These are phyloP conservation scores for Sceloporus undulatus DNA, from an alignment of 2,113 vertebrate genomes.

Conservation along the genomic window DNA sequence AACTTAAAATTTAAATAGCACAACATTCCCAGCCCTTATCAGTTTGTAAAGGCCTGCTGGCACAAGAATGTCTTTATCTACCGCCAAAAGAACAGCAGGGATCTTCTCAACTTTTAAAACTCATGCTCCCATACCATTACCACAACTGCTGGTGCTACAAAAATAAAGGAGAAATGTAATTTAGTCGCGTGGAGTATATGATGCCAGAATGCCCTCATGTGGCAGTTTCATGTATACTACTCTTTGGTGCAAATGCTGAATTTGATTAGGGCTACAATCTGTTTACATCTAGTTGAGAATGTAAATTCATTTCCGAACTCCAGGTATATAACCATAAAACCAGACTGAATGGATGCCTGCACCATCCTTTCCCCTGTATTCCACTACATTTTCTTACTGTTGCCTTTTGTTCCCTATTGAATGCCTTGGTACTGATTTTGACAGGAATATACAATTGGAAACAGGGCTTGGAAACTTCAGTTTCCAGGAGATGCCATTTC, in stretches of 20 bases:
- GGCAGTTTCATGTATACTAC: conserved; percentile 28
- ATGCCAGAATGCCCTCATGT: conserved; percentile 67
- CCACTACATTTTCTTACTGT: background rate
- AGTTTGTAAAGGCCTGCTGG: too few species aligned
- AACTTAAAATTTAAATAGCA: too few species aligned
- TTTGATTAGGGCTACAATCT: too few species aligned
- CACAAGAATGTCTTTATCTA: too few species aligned
- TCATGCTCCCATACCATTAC: background rate
- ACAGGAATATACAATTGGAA: too few species aligned
- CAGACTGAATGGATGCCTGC: background rate
- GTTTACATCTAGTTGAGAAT: too few species aligned
- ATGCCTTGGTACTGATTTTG: too few species aligned
- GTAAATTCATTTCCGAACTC: background rate
- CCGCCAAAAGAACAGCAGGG: too few species aligned
- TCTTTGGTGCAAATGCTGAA: background rate
- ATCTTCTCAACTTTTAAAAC: conserved; percentile 18
- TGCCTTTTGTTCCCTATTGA: background rate
- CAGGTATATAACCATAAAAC: background rate
- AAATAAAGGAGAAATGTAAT: background rate
- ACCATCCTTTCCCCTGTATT: background rate
- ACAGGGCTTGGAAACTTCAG: too few species aligned
- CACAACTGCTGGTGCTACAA: background rate
- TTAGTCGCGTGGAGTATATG: conserved; percentile 12
- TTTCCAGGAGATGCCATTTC: too few species aligned
- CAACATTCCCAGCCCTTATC: too few species aligned